Percentiles rank a stretch among this genome's conserved stretches.
Evolutionary conservation across 2,113 vertebrate species (phyloP).

Genomic region (Dicerorhinus sumatrensis): DNA sequence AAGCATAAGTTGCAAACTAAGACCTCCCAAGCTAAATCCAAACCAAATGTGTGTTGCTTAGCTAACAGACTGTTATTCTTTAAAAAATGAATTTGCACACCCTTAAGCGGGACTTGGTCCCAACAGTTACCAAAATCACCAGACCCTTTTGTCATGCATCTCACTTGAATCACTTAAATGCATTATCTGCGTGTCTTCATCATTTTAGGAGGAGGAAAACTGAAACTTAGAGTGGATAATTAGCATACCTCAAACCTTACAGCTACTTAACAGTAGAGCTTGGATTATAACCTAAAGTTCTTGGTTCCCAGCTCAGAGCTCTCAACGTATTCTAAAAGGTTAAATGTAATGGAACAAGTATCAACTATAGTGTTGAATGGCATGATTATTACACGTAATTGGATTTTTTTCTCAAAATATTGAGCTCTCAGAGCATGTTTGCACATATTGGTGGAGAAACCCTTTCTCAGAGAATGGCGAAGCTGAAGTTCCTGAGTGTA

Average conservation of each 20-base stretch:
- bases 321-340: not conserved
- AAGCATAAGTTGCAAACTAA: not conserved
- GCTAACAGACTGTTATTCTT: not conserved
- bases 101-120: not conserved
- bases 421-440: not conserved
- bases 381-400: not conserved
- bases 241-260: not conserved
- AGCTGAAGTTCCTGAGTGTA: not conserved
- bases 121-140: not conserved
- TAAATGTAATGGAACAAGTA: not conserved
- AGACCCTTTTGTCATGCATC: not conserved
- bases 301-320: not conserved
- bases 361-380: not conserved
- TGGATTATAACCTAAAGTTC: not conserved
- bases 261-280: not conserved
- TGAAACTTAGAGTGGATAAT: not conserved
- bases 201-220: not conserved
- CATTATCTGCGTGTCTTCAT: not conserved
- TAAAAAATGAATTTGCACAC: not conserved
- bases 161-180: not conserved
- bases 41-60: conserved; percentile 9
- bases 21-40: not conserved
- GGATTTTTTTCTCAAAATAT: not conserved
- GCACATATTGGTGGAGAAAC: not conserved
- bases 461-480: not conserved